Base-by-base conservation (phyloP, 2,888 invertebrate species). In the Dryocosmus kuriphilus region DNA sequence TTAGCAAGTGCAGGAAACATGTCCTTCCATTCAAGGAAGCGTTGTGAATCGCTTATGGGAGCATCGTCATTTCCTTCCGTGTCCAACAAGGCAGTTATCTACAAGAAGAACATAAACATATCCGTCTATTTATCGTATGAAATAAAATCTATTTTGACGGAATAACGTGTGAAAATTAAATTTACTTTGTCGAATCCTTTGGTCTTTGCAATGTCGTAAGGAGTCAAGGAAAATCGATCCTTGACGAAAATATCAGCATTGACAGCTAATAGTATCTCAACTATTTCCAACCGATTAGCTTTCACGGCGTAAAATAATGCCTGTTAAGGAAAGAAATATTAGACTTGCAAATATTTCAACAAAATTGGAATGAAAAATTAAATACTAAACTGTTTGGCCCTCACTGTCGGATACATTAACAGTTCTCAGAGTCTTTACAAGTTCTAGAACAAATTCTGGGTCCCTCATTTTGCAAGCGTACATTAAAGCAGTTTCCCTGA, bases 261-360 rank as follows among this genome's bases (percentile, higher is more conserved):
- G 71, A 92, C 89, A 24, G 92, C 89, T 75, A 95, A 90, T 1
- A 95, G 92, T 82, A 93, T 87, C 88, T 93, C 91, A 24, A 94
- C 91, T 77, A 94, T 92, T 77, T 94, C 93, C 22, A 91, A 87
- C 83, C 93, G 92, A 85, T 94, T 94, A 83, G 92, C 92, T 83
- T 93, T 92, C 14, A 93, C 93, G 73, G 95, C 94, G 93, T 94
- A 94, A 89, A 94, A 94, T 74, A 95, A 85, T 63, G 94, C 94
- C 95, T 95, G 75, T 14, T 74, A 84, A 51, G n/a, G 51, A 51
- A 24, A 46, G 46, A 30, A 55, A 63, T 24, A 78, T 81, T 35
- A 60, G 22, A 74, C 16, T 51, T 35, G 30, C 57, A 19, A 74
- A 38, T 16, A 35, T 61, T 41, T 51, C 11, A 14, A 24, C 16